Conservation (phyloP, 2,888 invertebrate species). For the Cabera pusaria region DNA sequence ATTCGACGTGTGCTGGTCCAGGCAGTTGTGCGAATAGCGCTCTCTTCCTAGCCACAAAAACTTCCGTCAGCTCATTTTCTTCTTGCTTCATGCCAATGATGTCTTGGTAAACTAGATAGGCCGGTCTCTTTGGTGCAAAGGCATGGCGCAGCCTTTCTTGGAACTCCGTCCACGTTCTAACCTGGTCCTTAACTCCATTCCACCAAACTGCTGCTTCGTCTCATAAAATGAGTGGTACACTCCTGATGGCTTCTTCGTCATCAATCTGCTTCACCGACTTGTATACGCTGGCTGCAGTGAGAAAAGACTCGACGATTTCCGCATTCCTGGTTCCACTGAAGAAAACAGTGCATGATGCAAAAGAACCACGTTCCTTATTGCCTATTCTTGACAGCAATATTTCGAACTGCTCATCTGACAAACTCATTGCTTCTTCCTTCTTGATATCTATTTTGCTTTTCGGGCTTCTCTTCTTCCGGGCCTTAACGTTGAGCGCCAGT, state of each 20-base stretch:
- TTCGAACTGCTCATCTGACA: constrained; percentile 3
- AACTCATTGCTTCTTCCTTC: constrained; percentile 4
- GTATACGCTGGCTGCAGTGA: constrained; percentile 1
- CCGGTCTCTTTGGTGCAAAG: constrained; percentile 6
- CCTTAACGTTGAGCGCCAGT: constrained; percentile 6
- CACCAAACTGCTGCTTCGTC: constrained; percentile 9
- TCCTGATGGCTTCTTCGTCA: constrained; percentile 2
- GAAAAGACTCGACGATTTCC: constrained; percentile 6
- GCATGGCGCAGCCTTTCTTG: constrained; percentile 2
- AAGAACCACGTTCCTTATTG: constrained; percentile 1
- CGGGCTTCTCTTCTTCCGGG: neutral
- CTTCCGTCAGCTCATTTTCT: constrained; percentile 14
- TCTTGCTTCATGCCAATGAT: constrained; percentile 2
- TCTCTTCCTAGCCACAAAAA: constrained; percentile 26
- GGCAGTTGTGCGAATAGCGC: constrained; percentile 20
- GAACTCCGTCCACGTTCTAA: constrained; percentile 4
- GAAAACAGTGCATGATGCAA: constrained; percentile 2
- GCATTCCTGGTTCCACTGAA: constrained; percentile 2
- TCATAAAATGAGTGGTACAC: constrained; percentile 1
- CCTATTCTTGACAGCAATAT: neutral
- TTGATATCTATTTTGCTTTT: neutral
- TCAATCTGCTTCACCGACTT: constrained; percentile 1
- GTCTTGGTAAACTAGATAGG: constrained; percentile 5
- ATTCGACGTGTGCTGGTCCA: constrained; percentile 4
- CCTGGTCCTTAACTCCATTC: constrained; percentile 5